A percentile compares a stretch with the other conserved stretches of the same genome.
Evolutionary conservation across 2,888 invertebrate species (phyloP).

Genomic region (Monoplex corrugatus): DNA sequence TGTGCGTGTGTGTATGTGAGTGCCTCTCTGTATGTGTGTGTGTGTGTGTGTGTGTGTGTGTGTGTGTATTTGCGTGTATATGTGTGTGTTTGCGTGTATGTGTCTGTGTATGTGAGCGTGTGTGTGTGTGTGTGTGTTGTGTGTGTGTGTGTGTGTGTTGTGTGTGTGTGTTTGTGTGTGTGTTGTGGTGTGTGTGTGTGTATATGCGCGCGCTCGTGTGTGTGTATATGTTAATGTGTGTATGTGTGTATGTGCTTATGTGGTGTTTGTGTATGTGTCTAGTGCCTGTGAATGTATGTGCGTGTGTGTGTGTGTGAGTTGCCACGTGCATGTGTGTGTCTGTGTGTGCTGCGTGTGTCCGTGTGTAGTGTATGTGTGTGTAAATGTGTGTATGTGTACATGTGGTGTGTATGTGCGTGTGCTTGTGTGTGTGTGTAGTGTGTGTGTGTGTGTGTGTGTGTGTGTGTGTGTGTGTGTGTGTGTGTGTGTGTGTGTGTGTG

Average conservation of each 20-base stretch:
- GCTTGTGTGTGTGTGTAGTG: too few relatives aligned
- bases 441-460: background rate
- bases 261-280: too few relatives aligned
- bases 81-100: too few relatives aligned
- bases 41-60: background rate
- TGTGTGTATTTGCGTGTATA: too few relatives aligned
- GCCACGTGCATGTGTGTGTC: background rate
- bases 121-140: background rate
- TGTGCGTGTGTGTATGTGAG: background rate
- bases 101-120: background rate
- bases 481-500: constrained; percentile 1
- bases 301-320: background rate
- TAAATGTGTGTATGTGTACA: too few relatives aligned
- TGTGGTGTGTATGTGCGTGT: too few relatives aligned
- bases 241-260: too few relatives aligned
- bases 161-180: background rate
- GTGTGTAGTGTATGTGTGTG: background rate
- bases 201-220: background rate
- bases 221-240: background rate
- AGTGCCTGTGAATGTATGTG: background rate
- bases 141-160: background rate
- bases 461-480: too few relatives aligned
- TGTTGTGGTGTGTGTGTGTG: background rate
- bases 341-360: background rate
- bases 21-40: background rate